These are phyloP conservation scores for Acanthopagrus latus DNA, from an alignment of 2,797 vertebrate genomes.

Conservation along the genomic window DNA sequence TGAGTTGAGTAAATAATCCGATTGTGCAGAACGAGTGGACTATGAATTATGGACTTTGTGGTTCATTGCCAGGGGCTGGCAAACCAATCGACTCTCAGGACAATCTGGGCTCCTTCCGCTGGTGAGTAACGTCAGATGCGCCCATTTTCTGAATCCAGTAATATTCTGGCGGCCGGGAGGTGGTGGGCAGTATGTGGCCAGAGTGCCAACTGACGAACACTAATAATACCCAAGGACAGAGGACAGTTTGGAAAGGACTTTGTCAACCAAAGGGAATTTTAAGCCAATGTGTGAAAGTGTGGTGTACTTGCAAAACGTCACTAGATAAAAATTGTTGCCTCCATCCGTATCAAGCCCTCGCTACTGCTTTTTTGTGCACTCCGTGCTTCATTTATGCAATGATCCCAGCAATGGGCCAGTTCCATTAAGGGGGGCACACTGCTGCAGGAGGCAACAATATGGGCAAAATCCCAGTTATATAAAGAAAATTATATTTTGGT, in stretches of 20 bases:
- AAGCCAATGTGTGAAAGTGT: background rate
- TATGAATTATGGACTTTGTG: too few relatives aligned
- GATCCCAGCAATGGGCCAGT: background rate
- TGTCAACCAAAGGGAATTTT: slow-evolving; percentile 4
- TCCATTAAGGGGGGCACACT: background rate
- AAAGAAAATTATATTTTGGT: background rate
- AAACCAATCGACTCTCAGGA: too few relatives aligned
- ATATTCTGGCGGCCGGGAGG: too few relatives aligned
- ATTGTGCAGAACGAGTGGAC: too few relatives aligned
- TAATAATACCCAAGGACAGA: background rate
- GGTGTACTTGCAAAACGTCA: background rate
- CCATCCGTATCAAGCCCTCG: background rate
- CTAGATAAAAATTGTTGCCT: background rate
- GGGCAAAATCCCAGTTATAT: background rate
- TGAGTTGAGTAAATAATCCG: too few relatives aligned
- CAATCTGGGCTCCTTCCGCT: too few relatives aligned
- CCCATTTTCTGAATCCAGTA: too few relatives aligned
- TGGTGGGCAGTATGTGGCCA: too few relatives aligned
- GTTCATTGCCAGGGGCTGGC: too few relatives aligned
- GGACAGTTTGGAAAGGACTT: background rate
- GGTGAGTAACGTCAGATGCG: too few relatives aligned
- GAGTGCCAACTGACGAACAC: too few relatives aligned
- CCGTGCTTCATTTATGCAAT: background rate
- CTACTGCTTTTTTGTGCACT: background rate
- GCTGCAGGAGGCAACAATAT: background rate